These are phyloP conservation scores for Atethmia centrago DNA, from an alignment of 2,888 invertebrate genomes.

Conservation along the genomic window DNA sequence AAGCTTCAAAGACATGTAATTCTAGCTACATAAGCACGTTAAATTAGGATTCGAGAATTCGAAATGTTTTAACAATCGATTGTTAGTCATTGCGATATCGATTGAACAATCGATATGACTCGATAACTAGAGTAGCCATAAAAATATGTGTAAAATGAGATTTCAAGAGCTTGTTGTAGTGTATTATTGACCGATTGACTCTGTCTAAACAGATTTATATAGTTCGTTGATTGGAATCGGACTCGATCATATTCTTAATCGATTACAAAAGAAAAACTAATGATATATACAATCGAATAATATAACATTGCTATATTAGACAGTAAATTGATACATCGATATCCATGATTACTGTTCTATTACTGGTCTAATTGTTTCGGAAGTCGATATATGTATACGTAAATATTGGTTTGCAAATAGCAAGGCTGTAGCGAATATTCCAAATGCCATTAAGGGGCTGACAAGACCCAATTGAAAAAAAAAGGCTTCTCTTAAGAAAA, in stretches of 20 bases:
- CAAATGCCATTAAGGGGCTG: conserved; percentile 12
- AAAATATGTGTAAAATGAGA: neutral
- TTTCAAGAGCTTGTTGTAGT: neutral
- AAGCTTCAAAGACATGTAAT: conserved; percentile 52
- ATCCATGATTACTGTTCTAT: conserved; percentile 42
- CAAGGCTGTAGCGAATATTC: conserved; percentile 7
- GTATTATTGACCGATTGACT: neutral
- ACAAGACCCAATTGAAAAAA: no score
- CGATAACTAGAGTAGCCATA: neutral
- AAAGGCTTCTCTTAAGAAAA: no score
- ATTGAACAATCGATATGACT: conserved; percentile 13
- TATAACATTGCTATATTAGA: conserved; percentile 17
- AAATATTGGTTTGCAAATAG: neutral
- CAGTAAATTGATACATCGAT: conserved; percentile 44
- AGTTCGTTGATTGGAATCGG: conserved; percentile 2
- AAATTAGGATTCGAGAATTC: conserved; percentile 29
- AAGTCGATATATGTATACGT: neutral
- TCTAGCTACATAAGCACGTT: conserved; percentile 18
- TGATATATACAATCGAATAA: conserved; percentile 15
- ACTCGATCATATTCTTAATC: conserved; percentile 9
- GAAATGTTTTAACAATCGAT: conserved; percentile 22
- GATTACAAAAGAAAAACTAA: conserved; percentile 15
- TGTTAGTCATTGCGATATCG: neutral
- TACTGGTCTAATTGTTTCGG: conserved; percentile 28
- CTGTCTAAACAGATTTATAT: neutral